phyloP scores from a whole-genome alignment of 2,797 vertebrate species.

The Sebastes aleutianus region DNA sequence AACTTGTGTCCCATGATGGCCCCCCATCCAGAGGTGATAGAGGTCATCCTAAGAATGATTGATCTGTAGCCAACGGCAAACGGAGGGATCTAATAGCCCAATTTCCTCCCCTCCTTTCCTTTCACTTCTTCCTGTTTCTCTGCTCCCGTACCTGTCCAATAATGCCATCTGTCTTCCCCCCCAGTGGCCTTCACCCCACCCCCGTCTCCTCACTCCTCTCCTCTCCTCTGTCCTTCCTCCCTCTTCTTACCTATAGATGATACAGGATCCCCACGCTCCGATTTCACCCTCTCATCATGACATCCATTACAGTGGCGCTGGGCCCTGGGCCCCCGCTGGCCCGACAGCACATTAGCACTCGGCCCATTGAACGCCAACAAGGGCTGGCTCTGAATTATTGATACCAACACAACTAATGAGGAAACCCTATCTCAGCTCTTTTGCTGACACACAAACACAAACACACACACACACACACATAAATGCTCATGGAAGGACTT shows the following conservation, averaged over 20 bases:
- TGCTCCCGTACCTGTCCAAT: constrained; percentile 49
- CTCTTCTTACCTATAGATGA: constrained; percentile 66
- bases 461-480: constrained; percentile 33
- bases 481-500: constrained; percentile 22
- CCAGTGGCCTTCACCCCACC: constrained; percentile 23
- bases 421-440: constrained; percentile 79
- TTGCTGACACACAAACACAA: constrained; percentile 69
- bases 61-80: constrained; percentile 29
- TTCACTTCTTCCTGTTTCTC: constrained; percentile 2
- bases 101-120: constrained; percentile 8
- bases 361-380: constrained; percentile 88
- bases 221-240: constrained; percentile 18
- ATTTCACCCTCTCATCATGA: constrained; percentile 90
- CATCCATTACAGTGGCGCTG: constrained; percentile 87
- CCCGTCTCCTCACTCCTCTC: constrained; percentile 13
- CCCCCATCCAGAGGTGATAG: constrained; percentile 12
- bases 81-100: neutral
- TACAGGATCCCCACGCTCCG: constrained; percentile 80
- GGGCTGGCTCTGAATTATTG: constrained; percentile 86
- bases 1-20: neutral
- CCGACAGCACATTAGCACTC: constrained; percentile 89
- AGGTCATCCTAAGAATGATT: constrained; percentile 34
- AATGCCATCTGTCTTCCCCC: constrained; percentile 53
- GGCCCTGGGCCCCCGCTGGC: constrained; percentile 76
- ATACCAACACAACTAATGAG: constrained; percentile 88